Base-by-base conservation (phyloP, 2,888 invertebrate genomes). In the Baronia brevicornis region DNA sequence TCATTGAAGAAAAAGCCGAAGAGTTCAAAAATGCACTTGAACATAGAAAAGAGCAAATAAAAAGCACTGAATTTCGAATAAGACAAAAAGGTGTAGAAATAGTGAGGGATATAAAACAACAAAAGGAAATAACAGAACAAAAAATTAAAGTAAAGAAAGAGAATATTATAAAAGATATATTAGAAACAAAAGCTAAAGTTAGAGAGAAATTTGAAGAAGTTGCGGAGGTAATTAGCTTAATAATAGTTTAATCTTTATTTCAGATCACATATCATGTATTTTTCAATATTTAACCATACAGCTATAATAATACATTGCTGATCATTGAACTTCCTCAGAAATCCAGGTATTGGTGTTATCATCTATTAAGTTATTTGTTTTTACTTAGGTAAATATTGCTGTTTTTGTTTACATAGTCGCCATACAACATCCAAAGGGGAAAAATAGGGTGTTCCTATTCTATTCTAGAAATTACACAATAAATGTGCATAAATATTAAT, bases 201-300 rank as follows among this genome's bases (percentile, higher is more conserved):
- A 90, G 88, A 56, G 90, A 89, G 50, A 89, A 87, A 60, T 86
- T 94, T 47, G 92, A 91, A 59, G 90, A 89, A 65, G 90, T 91
- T 46, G 89, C 93, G 41, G 93, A 91, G 74, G 91, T 88, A 65
- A 37, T 23, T 26, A 2, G 6, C 10, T 7, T 4, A 1, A 11
- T 3, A 17, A 10, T 33, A 4, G 5, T 19, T 26, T 10, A 14
- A 18, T 13, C 11, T 13, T 14, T 15, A 11, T n/a, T 22, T 33
- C 8, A 33, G 18, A 20, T 13, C 5, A n/a, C 9, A 4, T 9
- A 5, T 27, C 10, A 13, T 9, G 27, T 27, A 6, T 21, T 26
- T 20, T 28, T 17, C 14, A 23, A 19, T 28, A 12, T 23, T 21
- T 23, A 20, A 33, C 14, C 17, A 11, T 9, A 22, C 24, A 22